phyloP scores from a whole-genome alignment of 2,113 vertebrate genomes.

The Sapayoa aenigma region DNA sequence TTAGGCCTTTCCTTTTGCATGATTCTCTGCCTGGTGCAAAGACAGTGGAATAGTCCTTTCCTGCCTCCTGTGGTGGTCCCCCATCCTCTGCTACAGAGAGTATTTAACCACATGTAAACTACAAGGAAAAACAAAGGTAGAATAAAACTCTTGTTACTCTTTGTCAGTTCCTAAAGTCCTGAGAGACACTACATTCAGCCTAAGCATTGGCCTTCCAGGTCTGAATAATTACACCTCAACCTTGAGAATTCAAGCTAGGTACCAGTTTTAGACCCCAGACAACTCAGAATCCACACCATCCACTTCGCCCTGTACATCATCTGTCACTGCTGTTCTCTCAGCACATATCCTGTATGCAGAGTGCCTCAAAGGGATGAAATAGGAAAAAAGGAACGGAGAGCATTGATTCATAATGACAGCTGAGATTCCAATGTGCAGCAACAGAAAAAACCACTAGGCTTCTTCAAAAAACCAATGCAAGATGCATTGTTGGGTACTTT shows the following conservation, averaged over 20 bases:
- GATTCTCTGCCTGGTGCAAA: neutral
- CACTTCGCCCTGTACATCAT: accelerated
- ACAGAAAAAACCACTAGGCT: neutral
- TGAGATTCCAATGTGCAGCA: neutral
- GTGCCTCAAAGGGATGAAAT: neutral
- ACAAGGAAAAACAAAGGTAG: neutral
- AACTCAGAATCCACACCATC: neutral
- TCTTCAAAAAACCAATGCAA: neutral
- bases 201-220: neutral
- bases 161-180: neutral
- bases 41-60: neutral
- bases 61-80: neutral
- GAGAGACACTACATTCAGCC: neutral
- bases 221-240: neutral
- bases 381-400: neutral
- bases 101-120: neutral
- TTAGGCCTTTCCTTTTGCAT: neutral
- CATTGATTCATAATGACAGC: neutral
- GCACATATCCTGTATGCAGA: neutral
- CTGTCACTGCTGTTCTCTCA: neutral
- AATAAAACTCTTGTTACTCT: neutral
- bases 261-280: neutral
- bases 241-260: neutral
- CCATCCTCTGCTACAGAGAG: neutral
- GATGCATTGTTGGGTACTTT: neutral